Percentiles rank a stretch among this genome's conserved stretches.
Conservation (phyloP, 2,888 invertebrate genomes). For the Phyllotreta striolata region DNA sequence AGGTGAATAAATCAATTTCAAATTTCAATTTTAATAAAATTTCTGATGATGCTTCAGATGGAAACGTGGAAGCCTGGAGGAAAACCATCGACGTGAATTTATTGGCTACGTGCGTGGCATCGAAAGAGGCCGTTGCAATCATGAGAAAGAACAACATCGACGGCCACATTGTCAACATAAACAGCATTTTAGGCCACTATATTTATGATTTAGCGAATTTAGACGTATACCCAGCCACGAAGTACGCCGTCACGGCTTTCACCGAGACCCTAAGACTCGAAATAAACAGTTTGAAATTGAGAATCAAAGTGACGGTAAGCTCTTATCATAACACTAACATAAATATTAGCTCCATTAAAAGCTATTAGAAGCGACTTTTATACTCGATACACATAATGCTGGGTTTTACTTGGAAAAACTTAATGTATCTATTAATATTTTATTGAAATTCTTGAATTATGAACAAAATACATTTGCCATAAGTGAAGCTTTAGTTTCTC, state of each 20-base stretch:
- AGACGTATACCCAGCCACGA: conserved; percentile 46
- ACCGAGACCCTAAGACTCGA: conserved; percentile 45
- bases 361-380: background rate
- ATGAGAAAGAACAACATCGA: conserved; percentile 49
- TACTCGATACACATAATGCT: background rate
- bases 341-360: background rate
- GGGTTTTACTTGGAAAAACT: too few relatives aligned
- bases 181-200: conserved; percentile 50
- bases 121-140: conserved; percentile 49
- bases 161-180: conserved; percentile 53
- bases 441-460: too few relatives aligned
- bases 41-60: conserved; percentile 47
- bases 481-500: background rate
- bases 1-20: too few relatives aligned
- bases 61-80: conserved; percentile 42
- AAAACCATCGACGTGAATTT: conserved; percentile 44
- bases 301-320: conserved; percentile 38
- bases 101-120: conserved; percentile 43
- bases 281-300: conserved; percentile 33
- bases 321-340: too few relatives aligned
- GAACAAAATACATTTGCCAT: background rate
- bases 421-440: too few relatives aligned
- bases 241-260: conserved; percentile 45
- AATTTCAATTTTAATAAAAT: too few relatives aligned
- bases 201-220: conserved; percentile 43